Evolutionary conservation across 2,888 invertebrate species (phyloP), one percentile per base, ranked within the genome.

Genomic region (Liopterus haemorrhoidalis): DNA sequence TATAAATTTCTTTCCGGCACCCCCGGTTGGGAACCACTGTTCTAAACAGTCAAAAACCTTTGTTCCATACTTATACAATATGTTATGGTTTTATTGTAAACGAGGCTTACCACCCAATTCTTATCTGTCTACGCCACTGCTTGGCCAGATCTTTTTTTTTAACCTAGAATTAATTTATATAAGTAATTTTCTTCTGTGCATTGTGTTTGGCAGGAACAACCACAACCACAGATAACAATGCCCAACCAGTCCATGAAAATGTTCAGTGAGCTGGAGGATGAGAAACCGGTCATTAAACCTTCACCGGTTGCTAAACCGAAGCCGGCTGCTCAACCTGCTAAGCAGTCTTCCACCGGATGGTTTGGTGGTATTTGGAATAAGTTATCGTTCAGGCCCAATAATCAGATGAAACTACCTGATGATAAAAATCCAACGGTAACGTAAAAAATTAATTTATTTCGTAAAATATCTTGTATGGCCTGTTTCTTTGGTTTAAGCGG

Each of bases 361-460:
- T 83, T 93, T 61, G 89, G 89, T 50, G 89, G 90, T 38, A 75
- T 92, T 57, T 86, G 88, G 72, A 86, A 80, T 66, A 88, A 87
- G 68, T 73, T 91, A 47, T 76, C 86, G 14, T 75, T 85, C 41
- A 84, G 85, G 56, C 82, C 87, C 31, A 90, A 88, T 70, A 93
- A 92, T 74, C 92, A 93, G 75, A 93, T 93, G 91, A 92, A 87
- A 62, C 73, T 95, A 56, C 94, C 95, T 1, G 93, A 94, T 70
- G 94, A 95, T 70, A 92, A 85, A 67, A 86, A 94, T 72, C 92
- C 91, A 51, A 73, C 85, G 51, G 89, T 90, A 73, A 78, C 79
- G 72, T 54, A 31, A 14, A 4, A n/a, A n/a, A n/a, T n/a, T n/a
- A n/a, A 30, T 18, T 8, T 37, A 12, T 14, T 14, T 40, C 11